Percentiles rank a stretch among this genome's conserved stretches.
These are phyloP conservation scores for Pleuronectes platessa DNA, from an alignment of 2,113 vertebrate species.

Conservation along the genomic window DNA sequence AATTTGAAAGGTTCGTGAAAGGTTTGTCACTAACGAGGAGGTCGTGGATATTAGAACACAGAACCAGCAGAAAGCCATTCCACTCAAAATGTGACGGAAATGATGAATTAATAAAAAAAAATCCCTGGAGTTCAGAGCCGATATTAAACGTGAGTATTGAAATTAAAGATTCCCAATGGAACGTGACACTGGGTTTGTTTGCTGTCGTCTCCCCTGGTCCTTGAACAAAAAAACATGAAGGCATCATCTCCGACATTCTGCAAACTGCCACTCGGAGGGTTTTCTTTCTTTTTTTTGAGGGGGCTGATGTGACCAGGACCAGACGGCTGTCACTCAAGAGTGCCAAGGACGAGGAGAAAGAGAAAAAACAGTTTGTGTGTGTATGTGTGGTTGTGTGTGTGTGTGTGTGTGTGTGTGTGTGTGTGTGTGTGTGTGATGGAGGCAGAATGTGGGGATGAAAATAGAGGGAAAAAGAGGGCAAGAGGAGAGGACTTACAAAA, in stretches of 20 bases:
- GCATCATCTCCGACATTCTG: constrained; percentile 9
- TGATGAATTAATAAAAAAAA: neutral
- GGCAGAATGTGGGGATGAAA: constrained; percentile 3
- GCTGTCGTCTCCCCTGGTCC: neutral
- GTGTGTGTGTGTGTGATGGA: constrained; percentile 1
- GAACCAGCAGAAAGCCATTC: neutral
- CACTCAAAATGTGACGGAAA: neutral
- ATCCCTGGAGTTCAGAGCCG: neutral
- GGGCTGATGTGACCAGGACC: constrained; percentile 1
- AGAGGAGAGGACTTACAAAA: constrained; percentile 56
- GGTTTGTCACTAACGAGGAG: too few species aligned
- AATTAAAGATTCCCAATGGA: neutral
- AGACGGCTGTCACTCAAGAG: constrained; percentile 21
- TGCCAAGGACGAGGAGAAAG: constrained; percentile 14
- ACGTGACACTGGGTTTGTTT: neutral
- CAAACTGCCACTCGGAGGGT: too few species aligned
- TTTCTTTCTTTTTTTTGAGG: neutral
- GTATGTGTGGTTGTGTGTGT: neutral
- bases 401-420: neutral
- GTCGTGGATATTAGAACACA: neutral
- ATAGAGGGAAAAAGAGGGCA: neutral
- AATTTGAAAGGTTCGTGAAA: neutral
- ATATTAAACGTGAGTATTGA: neutral
- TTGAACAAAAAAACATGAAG: constrained; percentile 6
- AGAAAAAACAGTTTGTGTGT: neutral